Percentiles rank a stretch among this genome's conserved stretches.
Evolutionary conservation across 2,888 invertebrate genomes (phyloP).

Genomic region (Morpho achilles): DNA sequence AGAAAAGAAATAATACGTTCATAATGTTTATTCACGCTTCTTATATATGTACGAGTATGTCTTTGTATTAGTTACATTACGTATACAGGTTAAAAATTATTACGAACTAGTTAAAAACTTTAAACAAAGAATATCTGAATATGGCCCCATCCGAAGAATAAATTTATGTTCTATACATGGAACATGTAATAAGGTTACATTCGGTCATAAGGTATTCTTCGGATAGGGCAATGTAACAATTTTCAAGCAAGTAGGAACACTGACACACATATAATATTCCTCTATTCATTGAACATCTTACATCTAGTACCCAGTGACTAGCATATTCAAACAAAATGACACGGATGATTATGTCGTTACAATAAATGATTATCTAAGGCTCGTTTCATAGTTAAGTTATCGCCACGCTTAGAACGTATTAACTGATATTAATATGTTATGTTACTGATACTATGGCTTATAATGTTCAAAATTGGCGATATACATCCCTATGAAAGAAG

Average conservation of each 20-base stretch:
- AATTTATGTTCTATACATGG: too few species aligned
- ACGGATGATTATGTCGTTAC: slow-evolving; percentile 22
- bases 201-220: too few species aligned
- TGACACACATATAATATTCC: slow-evolving; percentile 18
- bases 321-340: slow-evolving; percentile 46
- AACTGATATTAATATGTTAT: not conserved
- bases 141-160: too few species aligned
- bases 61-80: too few species aligned
- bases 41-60: too few species aligned
- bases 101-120: not conserved
- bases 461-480: slow-evolving; percentile 4
- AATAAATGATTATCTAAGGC: slow-evolving; percentile 15
- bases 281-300: slow-evolving; percentile 31
- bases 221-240: too few species aligned
- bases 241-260: not conserved
- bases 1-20: too few species aligned
- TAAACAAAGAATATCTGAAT: not conserved
- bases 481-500: slow-evolving; percentile 23
- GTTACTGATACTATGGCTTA: not conserved
- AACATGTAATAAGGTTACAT: too few species aligned
- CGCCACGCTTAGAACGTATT: slow-evolving; percentile 3
- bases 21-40: too few species aligned
- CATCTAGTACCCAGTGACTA: slow-evolving; percentile 69
- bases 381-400: slow-evolving; percentile 12
- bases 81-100: not conserved